These are phyloP conservation scores for Triplophysa bombifrons DNA, from an alignment of 2,797 vertebrate genomes.

Conservation along the genomic window DNA sequence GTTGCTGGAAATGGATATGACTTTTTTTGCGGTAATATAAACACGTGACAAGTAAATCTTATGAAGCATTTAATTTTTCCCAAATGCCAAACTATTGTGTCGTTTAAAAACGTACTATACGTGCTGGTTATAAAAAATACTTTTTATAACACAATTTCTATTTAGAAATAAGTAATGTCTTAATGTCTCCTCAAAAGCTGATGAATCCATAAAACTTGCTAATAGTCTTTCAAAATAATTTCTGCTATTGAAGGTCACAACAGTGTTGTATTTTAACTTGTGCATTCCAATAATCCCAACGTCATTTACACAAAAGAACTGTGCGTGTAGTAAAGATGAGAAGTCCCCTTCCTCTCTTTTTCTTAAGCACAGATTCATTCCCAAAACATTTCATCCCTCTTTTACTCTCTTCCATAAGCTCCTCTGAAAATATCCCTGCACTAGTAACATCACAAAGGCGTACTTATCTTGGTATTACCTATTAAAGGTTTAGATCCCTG, in stretches of 20 bases:
- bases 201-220: slow-evolving; percentile 71
- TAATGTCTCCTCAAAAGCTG: slow-evolving; percentile 56
- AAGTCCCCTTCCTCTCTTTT: slow-evolving; percentile 59
- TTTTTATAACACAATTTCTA: too few species aligned
- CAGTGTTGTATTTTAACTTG: slow-evolving; percentile 38
- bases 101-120: too few species aligned
- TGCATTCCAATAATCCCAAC: slow-evolving; percentile 30
- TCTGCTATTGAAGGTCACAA: slow-evolving; percentile 57
- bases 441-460: slow-evolving; percentile 81
- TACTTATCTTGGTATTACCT: slow-evolving; percentile 86
- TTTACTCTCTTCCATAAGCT: slow-evolving; percentile 56
- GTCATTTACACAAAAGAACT: slow-evolving; percentile 56
- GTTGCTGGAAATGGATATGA: not conserved
- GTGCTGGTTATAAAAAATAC: too few species aligned
- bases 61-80: not conserved
- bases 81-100: too few species aligned
- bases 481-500: slow-evolving; percentile 83
- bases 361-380: slow-evolving; percentile 57
- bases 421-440: slow-evolving; percentile 74
- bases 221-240: slow-evolving; percentile 65
- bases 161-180: too few species aligned
- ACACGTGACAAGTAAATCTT: not conserved
- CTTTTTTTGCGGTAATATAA: not conserved
- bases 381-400: slow-evolving; percentile 49
- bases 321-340: slow-evolving; percentile 51